Evolutionary conservation across 1,140 invertebrate species (phyloP).

Genomic region (Physella acuta): DNA sequence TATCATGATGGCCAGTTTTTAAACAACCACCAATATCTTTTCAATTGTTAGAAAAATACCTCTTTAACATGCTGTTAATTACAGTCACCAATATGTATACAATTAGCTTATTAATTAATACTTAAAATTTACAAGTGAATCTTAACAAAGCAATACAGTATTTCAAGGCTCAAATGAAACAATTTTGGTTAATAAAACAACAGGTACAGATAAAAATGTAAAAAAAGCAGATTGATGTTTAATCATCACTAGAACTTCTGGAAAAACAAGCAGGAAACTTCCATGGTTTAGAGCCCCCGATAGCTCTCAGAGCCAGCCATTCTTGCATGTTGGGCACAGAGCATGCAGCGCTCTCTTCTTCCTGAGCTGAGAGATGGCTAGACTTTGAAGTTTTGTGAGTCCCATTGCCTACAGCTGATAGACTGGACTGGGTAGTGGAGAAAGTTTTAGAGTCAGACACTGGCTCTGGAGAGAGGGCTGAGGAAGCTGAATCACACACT

Average conservation of each 20-base stretch:
- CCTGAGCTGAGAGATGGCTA: background rate
- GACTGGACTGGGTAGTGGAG: background rate
- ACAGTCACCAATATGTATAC: too few relatives aligned
- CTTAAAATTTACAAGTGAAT: too few relatives aligned
- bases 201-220: too few relatives aligned
- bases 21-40: too few relatives aligned
- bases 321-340: constrained; percentile 50
- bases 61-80: too few relatives aligned
- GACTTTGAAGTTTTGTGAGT: constrained; percentile 9
- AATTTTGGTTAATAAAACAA: too few relatives aligned
- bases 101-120: too few relatives aligned
- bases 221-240: background rate
- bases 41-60: too few relatives aligned
- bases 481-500: constrained; percentile 23
- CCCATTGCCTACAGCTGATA: constrained; percentile 13
- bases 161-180: too few relatives aligned
- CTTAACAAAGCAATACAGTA: too few relatives aligned
- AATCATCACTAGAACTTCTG: constrained; percentile 23
- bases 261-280: constrained; percentile 25
- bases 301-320: constrained; percentile 51
- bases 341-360: constrained; percentile 39
- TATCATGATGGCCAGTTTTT: too few relatives aligned
- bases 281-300: constrained; percentile 38
- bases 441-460: background rate
- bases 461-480: constrained; percentile 11